A percentile compares a stretch with the other conserved stretches of the same genome.
Conservation (phyloP, 2,113 vertebrate genomes). For the Vulpes vulpes region DNA sequence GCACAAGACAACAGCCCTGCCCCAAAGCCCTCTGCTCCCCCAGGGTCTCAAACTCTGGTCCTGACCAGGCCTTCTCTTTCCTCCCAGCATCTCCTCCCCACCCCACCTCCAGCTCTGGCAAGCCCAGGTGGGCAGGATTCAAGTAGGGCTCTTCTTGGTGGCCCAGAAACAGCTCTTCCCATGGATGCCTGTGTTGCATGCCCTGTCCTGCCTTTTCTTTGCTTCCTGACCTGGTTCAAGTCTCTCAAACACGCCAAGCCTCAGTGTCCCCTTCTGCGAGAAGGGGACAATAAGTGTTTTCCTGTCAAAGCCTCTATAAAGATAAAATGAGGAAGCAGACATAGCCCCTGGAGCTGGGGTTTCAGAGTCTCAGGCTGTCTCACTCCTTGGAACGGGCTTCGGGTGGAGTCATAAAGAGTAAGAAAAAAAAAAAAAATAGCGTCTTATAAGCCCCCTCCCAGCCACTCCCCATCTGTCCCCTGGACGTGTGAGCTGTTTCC, state of each 20-base stretch:
- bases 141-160: background rate
- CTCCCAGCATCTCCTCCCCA: background rate
- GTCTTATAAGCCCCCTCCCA: background rate
- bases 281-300: background rate
- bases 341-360: background rate
- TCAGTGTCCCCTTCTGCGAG: background rate
- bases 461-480: background rate
- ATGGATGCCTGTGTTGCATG: background rate
- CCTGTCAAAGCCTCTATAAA: background rate
- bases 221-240: background rate
- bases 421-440: background rate
- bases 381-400: background rate
- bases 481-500: conserved; percentile 5
- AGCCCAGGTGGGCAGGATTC: background rate
- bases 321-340: background rate
- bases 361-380: background rate
- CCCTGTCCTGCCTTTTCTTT: background rate
- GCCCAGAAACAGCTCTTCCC: background rate
- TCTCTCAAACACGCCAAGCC: background rate
- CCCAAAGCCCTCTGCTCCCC: background rate
- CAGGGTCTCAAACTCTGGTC: background rate
- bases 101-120: background rate
- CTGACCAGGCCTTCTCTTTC: background rate
- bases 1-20: background rate
- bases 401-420: background rate